Conservation (phyloP, 2,888 invertebrate genomes). For the Lepidocyrtoides sp. region DNA sequence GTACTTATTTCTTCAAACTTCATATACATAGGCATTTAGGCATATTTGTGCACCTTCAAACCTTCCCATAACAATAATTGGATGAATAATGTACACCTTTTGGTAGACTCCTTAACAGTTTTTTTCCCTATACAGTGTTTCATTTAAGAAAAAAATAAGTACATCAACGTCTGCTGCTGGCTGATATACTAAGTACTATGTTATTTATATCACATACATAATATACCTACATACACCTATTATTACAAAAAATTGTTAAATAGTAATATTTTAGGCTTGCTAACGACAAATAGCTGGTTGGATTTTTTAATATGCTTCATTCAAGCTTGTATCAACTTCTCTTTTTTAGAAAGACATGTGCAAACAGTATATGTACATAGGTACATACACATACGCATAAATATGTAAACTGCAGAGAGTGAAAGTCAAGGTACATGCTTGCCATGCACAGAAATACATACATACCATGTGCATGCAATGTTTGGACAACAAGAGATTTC, state of each 20-base stretch:
- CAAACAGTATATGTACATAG: not conserved
- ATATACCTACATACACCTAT: too few species aligned
- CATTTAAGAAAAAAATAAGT: too few species aligned
- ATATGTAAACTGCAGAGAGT: too few species aligned
- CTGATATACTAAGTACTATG: too few species aligned
- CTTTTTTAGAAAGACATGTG: not conserved
- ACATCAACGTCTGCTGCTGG: too few species aligned
- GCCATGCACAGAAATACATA: not conserved
- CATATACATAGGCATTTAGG: not conserved
- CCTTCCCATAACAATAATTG: not conserved
- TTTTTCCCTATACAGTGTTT: not conserved
- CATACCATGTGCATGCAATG: slow-evolving; percentile 11
- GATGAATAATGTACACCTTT: not conserved
- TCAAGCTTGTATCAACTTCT: too few species aligned
- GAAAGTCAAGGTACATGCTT: slow-evolving; percentile 65
- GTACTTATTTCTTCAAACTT: not conserved
- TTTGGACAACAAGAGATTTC: slow-evolving; percentile 64
- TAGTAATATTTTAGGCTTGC: too few species aligned
- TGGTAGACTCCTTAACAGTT: not conserved
- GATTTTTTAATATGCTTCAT: not conserved
- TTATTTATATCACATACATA: too few species aligned
- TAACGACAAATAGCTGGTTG: too few species aligned
- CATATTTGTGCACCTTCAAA: not conserved
- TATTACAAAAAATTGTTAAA: too few species aligned
- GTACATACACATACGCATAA: not conserved